Evolutionary conservation across 2,797 vertebrate species (phyloP).

Genomic region (Kryptopterus vitreolus): DNA sequence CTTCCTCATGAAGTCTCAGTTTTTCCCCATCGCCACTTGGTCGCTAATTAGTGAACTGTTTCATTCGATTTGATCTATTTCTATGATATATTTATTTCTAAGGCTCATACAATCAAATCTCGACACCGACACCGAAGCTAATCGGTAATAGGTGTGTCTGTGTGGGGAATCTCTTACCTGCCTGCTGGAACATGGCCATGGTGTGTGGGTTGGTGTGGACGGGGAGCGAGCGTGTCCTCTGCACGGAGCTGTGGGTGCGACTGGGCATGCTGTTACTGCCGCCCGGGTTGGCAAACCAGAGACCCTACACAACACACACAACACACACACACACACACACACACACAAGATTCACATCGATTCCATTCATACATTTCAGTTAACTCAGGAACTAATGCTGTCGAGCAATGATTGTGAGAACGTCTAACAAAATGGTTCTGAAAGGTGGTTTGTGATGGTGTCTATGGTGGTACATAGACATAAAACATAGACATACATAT

Average conservation of each 20-base stretch:
- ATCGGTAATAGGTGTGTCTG: neutral
- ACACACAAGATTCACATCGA: slow-evolving; percentile 4
- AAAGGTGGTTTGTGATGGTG: neutral
- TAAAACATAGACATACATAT: too few species aligned
- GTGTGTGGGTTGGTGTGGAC: slow-evolving; percentile 94
- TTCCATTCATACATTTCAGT: neutral
- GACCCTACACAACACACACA: slow-evolving; percentile 74
- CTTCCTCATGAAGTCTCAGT: too few species aligned
- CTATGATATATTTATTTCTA: too few species aligned
- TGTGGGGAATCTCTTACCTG: slow-evolving; percentile 74
- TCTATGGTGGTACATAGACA: too few species aligned
- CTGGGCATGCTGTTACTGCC: slow-evolving; percentile 98
- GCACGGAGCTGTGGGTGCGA: slow-evolving; percentile 93
- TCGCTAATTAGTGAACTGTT: too few species aligned
- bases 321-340: slow-evolving; percentile 34
- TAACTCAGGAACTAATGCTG: neutral
- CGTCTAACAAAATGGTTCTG: neutral
- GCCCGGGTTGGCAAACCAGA: slow-evolving; percentile 98
- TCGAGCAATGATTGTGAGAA: neutral
- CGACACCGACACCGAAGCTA: too few species aligned
- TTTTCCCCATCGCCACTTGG: too few species aligned
- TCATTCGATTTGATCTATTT: too few species aligned
- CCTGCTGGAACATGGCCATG: slow-evolving; percentile 92
- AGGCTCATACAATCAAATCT: too few species aligned
- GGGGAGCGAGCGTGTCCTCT: slow-evolving; percentile 92